Evolutionary conservation across 2,797 vertebrate genomes (phyloP).

Genomic region (Sparus aurata): DNA sequence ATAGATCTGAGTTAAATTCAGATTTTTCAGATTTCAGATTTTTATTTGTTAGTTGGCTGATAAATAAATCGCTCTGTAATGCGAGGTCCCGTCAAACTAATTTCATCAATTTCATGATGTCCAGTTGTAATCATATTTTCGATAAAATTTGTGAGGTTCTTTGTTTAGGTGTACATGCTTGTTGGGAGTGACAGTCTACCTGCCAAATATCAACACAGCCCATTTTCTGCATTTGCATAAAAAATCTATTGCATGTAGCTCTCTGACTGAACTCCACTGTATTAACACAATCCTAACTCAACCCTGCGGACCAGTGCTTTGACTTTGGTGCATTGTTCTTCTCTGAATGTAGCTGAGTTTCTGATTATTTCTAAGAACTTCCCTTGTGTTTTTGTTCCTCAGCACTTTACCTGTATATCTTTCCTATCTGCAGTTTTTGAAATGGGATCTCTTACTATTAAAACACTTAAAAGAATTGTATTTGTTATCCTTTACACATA

Average conservation of each 20-base stretch:
- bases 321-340: neutral
- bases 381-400: neutral
- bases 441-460: constrained; percentile 2
- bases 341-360: too few relatives aligned
- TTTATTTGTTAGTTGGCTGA: too few relatives aligned
- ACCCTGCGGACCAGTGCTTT: neutral
- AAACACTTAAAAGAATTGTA: neutral
- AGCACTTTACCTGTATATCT: neutral
- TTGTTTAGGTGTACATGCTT: neutral
- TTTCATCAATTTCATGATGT: neutral
- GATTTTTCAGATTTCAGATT: too few relatives aligned
- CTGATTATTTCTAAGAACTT: neutral
- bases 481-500: neutral
- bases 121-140: neutral
- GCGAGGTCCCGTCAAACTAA: neutral
- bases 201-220: neutral
- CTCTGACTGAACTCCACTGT: too few relatives aligned
- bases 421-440: constrained; percentile 9
- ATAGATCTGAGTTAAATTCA: too few relatives aligned
- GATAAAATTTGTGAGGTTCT: neutral
- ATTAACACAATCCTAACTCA: neutral
- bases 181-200: neutral
- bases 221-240: neutral
- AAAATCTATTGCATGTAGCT: neutral
- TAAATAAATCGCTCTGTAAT: too few relatives aligned